Base-by-base conservation (phyloP, 2,113 vertebrate species). In the Gallinago jamesoni region DNA sequence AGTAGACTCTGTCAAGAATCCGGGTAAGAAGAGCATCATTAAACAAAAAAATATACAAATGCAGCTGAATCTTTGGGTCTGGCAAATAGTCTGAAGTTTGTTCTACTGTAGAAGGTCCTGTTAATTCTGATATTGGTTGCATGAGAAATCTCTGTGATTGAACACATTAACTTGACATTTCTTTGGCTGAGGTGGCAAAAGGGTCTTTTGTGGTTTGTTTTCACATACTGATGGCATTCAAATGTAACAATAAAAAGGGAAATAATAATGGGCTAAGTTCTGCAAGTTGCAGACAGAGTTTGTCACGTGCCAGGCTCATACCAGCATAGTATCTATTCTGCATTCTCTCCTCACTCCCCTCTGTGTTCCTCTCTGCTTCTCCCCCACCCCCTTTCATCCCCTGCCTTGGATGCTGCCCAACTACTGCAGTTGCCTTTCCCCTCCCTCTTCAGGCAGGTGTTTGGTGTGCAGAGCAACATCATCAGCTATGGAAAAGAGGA, bases 1-100 rank as follows among this genome's bases (percentile, higher is more conserved):
- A 66, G 98, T 99, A 87, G 99, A 99, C 69, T 99, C 99, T 10
- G 98, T 99, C 94, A 99, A 99, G 95, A 99, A 99, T 97, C 99
- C 99, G 95, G 99, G 99, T 99, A 97, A 97, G 77, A 55, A 77
- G 31, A 90, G 10, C 9, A 7, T 82, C 70, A 53, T 60, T 22
- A 27, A 93, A 64, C 15, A 14, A 27, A 48, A 56, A 64, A 63
- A 14, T 33, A 25, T 0, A 37, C 39, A 57, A 81, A 25, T 41
- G 19, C 23, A 39, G 9, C 11, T 56, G 31, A 74, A 23, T 73
- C 33, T 77, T 62, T 41, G 14, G 5, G 3, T 88, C 48, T 89
- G 8, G 27, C 33, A 62, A 47, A 37, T 47, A 45, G 27, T 57
- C 35, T 75, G 24, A 78, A 53, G 14, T 56, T 62, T 73, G 41